Evolutionary conservation across 2,797 vertebrate species (phyloP).

Genomic region (Oryzias dopingdopingensis): DNA sequence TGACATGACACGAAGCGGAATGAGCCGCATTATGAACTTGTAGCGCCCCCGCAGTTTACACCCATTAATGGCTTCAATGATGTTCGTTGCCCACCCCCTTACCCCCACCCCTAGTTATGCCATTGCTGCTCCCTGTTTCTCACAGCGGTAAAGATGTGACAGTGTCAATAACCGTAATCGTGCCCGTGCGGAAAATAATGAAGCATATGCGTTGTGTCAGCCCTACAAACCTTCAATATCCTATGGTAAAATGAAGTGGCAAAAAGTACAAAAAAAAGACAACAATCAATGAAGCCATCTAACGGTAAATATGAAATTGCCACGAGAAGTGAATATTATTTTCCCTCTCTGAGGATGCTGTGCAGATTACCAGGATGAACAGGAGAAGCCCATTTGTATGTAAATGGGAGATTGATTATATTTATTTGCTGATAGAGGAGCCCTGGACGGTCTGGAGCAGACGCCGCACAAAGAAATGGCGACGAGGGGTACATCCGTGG

Average conservation of each 20-base stretch:
- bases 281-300: constrained; percentile 80
- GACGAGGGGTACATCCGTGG: constrained; percentile 34
- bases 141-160: constrained; percentile 80
- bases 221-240: constrained; percentile 76
- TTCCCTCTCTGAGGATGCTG: constrained; percentile 64
- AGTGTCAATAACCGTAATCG: constrained; percentile 87
- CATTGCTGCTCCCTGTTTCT: constrained; percentile 31
- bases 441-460: constrained; percentile 32
- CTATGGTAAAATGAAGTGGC: constrained; percentile 79
- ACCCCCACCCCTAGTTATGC: background rate
- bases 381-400: constrained; percentile 81
- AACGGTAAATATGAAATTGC: constrained; percentile 80
- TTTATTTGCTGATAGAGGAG: constrained; percentile 77
- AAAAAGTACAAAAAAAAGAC: constrained; percentile 44
- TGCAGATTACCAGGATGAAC: constrained; percentile 73
- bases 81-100: constrained; percentile 11
- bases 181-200: constrained; percentile 83
- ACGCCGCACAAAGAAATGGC: constrained; percentile 38
- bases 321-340: constrained; percentile 72
- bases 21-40: constrained; percentile 77
- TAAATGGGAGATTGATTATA: constrained; percentile 84
- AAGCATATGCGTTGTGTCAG: constrained; percentile 74
- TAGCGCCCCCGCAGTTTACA: constrained; percentile 51
- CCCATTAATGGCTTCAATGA: constrained; percentile 56
- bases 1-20: constrained; percentile 86